These are phyloP conservation scores for Nothobranchius kuhntae DNA, from an alignment of 2,113 vertebrate species.

Conservation along the genomic window DNA sequence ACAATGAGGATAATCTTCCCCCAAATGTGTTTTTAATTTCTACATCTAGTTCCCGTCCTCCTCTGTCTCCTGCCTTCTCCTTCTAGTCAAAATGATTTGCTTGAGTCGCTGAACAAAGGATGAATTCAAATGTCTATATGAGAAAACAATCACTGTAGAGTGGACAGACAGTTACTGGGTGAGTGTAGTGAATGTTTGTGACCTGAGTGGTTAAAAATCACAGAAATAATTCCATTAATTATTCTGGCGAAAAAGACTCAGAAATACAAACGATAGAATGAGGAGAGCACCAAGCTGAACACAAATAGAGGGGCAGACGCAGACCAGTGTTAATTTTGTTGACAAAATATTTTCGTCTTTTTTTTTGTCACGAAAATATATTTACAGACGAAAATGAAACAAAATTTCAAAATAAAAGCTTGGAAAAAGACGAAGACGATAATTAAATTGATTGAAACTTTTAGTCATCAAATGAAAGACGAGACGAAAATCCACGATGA, in stretches of 20 bases:
- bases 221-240: too few species aligned
- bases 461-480: too few species aligned
- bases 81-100: conserved; percentile 35
- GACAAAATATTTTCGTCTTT: too few species aligned
- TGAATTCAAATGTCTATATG: conserved; percentile 44
- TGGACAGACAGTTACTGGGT: conserved; percentile 2
- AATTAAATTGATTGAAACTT: too few species aligned
- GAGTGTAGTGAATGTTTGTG: conserved; percentile 14
- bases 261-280: conserved; percentile 25
- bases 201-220: conserved; percentile 26
- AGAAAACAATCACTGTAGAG: conserved; percentile 41
- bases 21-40: conserved; percentile 52
- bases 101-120: conserved; percentile 23
- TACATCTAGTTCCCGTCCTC: conserved; percentile 16
- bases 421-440: too few species aligned
- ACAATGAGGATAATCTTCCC: conserved; percentile 61
- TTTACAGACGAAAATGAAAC: too few species aligned
- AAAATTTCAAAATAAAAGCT: too few species aligned
- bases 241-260: conserved; percentile 37
- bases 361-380: too few species aligned
- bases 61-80: conserved; percentile 18
- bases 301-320: conserved; percentile 3
- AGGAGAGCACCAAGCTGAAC: conserved; percentile 34
- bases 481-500: too few species aligned
- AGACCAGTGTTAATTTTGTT: too few species aligned